phyloP scores from a whole-genome alignment of 1,140 invertebrate genomes.

The Onthophagus taurus region DNA sequence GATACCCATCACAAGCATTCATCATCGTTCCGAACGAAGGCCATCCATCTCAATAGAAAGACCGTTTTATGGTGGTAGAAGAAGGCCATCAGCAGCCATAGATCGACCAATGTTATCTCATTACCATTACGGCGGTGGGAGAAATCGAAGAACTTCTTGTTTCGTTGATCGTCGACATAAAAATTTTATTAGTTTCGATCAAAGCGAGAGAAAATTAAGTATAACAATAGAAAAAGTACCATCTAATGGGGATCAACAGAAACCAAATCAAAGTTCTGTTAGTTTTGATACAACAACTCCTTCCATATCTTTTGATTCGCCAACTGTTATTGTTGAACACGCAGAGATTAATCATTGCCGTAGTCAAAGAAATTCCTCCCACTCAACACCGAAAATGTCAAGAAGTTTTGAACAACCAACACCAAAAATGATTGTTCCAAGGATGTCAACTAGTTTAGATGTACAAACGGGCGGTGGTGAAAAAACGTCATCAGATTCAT shows the following conservation, averaged over 20 bases:
- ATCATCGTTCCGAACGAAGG: slow-evolving; percentile 21
- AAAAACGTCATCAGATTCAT: slow-evolving; percentile 1
- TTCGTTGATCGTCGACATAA: slow-evolving; percentile 27
- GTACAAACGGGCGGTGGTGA: slow-evolving; percentile 12
- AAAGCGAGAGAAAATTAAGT: slow-evolving; percentile 26
- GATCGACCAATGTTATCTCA: slow-evolving; percentile 14
- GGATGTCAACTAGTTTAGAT: slow-evolving; percentile 31
- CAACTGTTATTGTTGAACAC: slow-evolving; percentile 15
- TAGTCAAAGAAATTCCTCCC: slow-evolving; percentile 3
- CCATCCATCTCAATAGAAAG: slow-evolving; percentile 31
- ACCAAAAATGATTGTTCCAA: slow-evolving; percentile 17
- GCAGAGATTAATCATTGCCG: slow-evolving; percentile 11
- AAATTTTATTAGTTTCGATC: slow-evolving; percentile 35
- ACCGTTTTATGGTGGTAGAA: slow-evolving; percentile 12
- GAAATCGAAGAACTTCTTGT: slow-evolving; percentile 30
- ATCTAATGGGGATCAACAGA: too few species aligned
- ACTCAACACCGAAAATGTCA: slow-evolving; percentile 23
- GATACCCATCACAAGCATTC: slow-evolving; percentile 19
- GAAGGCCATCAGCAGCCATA: slow-evolving; percentile 8
- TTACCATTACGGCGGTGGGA: slow-evolving; percentile 14
- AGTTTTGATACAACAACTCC: too few species aligned
- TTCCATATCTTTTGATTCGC: slow-evolving; percentile 11
- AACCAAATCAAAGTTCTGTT: too few species aligned
- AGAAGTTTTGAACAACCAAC: slow-evolving; percentile 31
- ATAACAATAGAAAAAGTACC: slow-evolving; percentile 24